Conservation (phyloP, 37 sponge, comb jelly and placozoan genomes). For the Corticium candelabrum region DNA sequence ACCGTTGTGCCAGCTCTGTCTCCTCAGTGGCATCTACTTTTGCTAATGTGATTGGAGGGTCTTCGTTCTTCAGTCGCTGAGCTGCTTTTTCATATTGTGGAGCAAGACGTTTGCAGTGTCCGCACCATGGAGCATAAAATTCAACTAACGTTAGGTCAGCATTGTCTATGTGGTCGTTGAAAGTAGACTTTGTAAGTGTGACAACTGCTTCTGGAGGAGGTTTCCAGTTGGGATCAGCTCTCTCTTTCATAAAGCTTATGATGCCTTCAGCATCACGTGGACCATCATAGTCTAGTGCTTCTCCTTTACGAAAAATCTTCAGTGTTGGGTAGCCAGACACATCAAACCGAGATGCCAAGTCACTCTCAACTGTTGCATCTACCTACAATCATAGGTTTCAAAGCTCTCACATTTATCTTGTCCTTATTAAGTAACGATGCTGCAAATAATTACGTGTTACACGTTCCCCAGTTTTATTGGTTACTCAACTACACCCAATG, state of each 20-base stretch:
- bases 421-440: no score
- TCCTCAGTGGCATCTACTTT: slow-evolving; percentile 10
- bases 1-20: slow-evolving; percentile 14
- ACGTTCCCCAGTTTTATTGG: no score
- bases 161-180: slow-evolving; percentile 40
- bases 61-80: slow-evolving; percentile 6
- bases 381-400: slow-evolving; percentile 53
- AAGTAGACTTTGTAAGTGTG: slow-evolving; percentile 58
- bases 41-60: slow-evolving; percentile 18
- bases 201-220: slow-evolving; percentile 55
- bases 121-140: slow-evolving; percentile 88
- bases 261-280: slow-evolving; percentile 17
- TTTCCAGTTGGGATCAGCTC: slow-evolving; percentile 42
- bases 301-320: slow-evolving; percentile 49
- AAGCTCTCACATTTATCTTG: no score
- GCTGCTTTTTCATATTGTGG: slow-evolving; percentile 49
- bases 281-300: slow-evolving; percentile 43
- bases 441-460: no score
- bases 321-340: slow-evolving; percentile 52
- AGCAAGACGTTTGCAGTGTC: slow-evolving; percentile 43
- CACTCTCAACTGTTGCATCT: slow-evolving; percentile 42
- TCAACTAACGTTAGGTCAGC: slow-evolving; percentile 67
- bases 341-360: slow-evolving; percentile 24
- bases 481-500: no score
- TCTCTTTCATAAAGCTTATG: slow-evolving; percentile 18